phyloP scores from a whole-genome alignment of 2,113 vertebrate species.

The Hippocampus guttulatus region DNA sequence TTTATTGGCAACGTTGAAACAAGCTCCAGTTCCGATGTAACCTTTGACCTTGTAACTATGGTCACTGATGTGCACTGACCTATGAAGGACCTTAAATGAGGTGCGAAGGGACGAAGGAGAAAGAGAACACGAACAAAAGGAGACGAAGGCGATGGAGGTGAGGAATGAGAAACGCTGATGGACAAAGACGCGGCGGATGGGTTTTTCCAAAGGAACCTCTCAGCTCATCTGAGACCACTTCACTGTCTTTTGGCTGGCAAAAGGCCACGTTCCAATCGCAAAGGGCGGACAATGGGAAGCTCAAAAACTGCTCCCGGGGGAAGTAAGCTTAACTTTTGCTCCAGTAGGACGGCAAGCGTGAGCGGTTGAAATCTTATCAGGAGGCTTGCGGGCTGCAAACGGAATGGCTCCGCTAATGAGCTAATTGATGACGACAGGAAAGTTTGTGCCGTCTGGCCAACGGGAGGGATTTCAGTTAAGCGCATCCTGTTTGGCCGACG shows the following conservation, averaged over 20 bases:
- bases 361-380: background rate
- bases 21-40: background rate
- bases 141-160: background rate
- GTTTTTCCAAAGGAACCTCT: background rate
- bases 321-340: background rate
- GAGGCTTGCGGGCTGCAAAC: background rate
- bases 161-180: background rate
- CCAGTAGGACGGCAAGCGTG: background rate
- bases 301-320: background rate
- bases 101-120: background rate
- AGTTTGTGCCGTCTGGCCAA: background rate
- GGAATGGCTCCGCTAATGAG: background rate
- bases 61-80: background rate
- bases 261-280: background rate
- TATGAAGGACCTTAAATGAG: background rate
- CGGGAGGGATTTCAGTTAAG: background rate
- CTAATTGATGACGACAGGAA: background rate
- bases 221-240: background rate
- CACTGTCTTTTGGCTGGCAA: background rate
- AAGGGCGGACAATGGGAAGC: background rate
- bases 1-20: background rate
- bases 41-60: background rate
- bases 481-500: background rate
- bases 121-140: background rate
- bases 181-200: background rate